Conservation (phyloP, 1,140 invertebrate species). For the Psilanteris sp. region DNA sequence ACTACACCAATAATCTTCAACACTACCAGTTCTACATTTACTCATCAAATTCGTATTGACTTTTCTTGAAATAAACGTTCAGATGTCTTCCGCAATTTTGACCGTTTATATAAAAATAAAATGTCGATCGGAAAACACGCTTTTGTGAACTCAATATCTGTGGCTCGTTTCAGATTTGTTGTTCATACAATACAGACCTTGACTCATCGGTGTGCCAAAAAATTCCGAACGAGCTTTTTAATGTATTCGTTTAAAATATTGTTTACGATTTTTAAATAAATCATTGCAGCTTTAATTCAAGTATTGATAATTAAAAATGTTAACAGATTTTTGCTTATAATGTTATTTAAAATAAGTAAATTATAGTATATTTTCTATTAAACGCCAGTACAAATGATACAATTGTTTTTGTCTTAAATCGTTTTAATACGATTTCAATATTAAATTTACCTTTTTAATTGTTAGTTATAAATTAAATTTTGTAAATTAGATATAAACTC, state of each 20-base stretch:
- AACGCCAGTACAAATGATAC: too few species aligned
- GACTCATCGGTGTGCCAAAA: conserved; percentile 46
- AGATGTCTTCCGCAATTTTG: conserved; percentile 40
- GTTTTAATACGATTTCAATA: too few species aligned
- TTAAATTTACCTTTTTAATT: too few species aligned
- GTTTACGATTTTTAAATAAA: conserved; percentile 2
- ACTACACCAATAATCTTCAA: not conserved
- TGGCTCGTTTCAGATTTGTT: conserved; percentile 7
- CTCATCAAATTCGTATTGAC: conserved; percentile 1
- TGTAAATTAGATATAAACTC: too few species aligned
- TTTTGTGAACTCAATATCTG: not conserved
- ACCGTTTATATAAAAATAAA: not conserved
- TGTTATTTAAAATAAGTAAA: too few species aligned
- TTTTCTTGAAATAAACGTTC: conserved; percentile 16
- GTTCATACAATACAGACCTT: conserved; percentile 46
- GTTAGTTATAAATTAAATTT: too few species aligned
- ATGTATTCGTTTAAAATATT: not conserved
- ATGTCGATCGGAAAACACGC: conserved; percentile 1
- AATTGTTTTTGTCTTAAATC: too few species aligned
- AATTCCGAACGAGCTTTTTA: conserved; percentile 26
- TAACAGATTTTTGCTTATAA: too few species aligned
- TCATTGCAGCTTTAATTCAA: not conserved
- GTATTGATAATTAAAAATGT: not conserved
- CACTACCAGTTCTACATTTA: not conserved
- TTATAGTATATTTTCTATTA: too few species aligned